phyloP scores from a whole-genome alignment of 2,888 invertebrate species.

The Drosophila pseudotalamancana region DNA sequence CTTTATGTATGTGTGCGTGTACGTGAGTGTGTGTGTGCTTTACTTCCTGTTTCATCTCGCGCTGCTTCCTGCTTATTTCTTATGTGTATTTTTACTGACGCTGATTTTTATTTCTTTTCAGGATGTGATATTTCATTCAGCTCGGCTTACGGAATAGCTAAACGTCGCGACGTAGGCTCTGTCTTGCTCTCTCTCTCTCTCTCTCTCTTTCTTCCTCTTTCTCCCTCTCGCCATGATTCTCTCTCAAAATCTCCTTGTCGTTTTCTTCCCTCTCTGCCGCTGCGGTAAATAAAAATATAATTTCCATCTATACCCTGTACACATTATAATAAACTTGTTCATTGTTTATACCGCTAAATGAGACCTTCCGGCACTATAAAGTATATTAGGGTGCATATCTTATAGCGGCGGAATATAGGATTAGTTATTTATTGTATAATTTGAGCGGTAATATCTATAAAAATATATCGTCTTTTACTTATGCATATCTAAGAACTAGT shows the following conservation, averaged over 20 bases:
- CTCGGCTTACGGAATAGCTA: constrained; percentile 54
- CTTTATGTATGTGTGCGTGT: constrained; percentile 4
- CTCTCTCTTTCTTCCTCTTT: neutral
- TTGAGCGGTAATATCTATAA: no score
- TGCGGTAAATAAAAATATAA: constrained; percentile 28
- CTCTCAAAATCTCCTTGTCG: neutral
- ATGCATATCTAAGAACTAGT: no score
- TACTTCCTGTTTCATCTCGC: constrained; percentile 67
- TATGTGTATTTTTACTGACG: constrained; percentile 69
- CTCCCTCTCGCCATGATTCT: neutral
- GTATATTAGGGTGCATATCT: no score
- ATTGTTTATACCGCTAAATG: neutral
- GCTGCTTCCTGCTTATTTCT: constrained; percentile 67
- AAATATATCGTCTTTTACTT: no score
- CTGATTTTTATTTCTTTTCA: constrained; percentile 76
- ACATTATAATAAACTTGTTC: neutral
- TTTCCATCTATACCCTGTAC: constrained; percentile 40
- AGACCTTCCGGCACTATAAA: no score
- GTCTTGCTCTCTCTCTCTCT: neutral
- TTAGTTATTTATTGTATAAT: no score
- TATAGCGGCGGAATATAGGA: no score
- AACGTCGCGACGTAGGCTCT: constrained; percentile 32
- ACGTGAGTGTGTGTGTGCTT: constrained; percentile 34
- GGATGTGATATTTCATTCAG: constrained; percentile 76
- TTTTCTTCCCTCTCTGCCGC: neutral